Percentiles rank a stretch among this genome's conserved stretches.
Conservation (phyloP, 2,888 invertebrate species). For the Blomia tropicalis region DNA sequence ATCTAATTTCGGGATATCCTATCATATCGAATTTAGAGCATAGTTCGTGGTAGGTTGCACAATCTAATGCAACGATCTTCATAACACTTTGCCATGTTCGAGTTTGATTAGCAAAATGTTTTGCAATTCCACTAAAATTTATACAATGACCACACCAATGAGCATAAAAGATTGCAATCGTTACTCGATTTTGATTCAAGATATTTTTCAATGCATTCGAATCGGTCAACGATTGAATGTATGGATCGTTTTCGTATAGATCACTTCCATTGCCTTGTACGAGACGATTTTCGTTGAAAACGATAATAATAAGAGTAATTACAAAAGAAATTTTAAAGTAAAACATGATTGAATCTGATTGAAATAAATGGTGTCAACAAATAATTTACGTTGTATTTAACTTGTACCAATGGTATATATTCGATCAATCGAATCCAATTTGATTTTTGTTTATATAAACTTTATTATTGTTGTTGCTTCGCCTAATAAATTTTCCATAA, state of each 20-base stretch:
- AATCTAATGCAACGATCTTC: constrained; percentile 62
- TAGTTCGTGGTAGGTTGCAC: constrained; percentile 62
- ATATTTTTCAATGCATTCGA: constrained; percentile 9
- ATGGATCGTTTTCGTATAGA: constrained; percentile 4
- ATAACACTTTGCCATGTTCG: constrained; percentile 57
- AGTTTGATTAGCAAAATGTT: constrained; percentile 53
- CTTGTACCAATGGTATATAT: no score
- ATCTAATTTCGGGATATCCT: not conserved
- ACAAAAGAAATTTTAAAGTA: no score
- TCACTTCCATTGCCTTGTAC: not conserved
- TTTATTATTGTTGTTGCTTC: no score
- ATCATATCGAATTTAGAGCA: not conserved
- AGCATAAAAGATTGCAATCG: constrained; percentile 78
- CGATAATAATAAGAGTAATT: no score
- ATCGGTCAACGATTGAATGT: constrained; percentile 12
- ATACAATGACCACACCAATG: constrained; percentile 91
- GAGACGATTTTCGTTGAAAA: no score
- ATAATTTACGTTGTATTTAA: no score
- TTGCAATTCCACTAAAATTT: constrained; percentile 71
- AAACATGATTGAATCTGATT: no score
- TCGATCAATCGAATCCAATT: no score
- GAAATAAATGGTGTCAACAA: no score
- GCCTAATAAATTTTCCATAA: no score
- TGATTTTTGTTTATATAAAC: no score
- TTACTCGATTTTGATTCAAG: constrained; percentile 3